Percentiles rank a stretch among this genome's conserved stretches.
These are phyloP conservation scores for Vanessa tameamea DNA, from an alignment of 1,140 invertebrate genomes.

Conservation along the genomic window DNA sequence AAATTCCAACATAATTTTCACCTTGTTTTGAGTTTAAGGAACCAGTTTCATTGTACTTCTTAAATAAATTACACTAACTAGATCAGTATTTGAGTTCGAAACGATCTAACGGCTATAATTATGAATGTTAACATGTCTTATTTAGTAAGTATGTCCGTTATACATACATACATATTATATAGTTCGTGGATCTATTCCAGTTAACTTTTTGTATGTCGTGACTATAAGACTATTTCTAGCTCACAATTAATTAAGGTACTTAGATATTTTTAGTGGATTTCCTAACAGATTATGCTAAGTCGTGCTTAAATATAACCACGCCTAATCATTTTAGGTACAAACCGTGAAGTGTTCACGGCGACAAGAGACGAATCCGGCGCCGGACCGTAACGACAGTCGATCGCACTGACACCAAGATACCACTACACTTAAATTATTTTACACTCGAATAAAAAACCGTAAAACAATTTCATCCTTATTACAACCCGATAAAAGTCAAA, in stretches of 20 bases:
- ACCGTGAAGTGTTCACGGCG: constrained; percentile 46
- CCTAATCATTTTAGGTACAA: constrained; percentile 7
- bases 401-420: constrained; percentile 55
- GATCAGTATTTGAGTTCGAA: too few species aligned
- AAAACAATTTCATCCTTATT: background rate
- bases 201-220: background rate
- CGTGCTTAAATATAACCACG: constrained; percentile 13
- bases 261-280: constrained; percentile 6
- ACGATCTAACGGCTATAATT: too few species aligned
- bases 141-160: too few species aligned
- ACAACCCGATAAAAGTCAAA: background rate
- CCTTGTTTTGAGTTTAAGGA: too few species aligned
- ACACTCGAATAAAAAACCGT: background rate
- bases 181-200: background rate
- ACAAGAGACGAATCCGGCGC: constrained; percentile 44
- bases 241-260: background rate
- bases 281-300: constrained; percentile 14
- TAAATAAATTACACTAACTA: too few species aligned
- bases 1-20: too few species aligned
- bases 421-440: constrained; percentile 17
- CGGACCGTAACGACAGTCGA: constrained; percentile 54
- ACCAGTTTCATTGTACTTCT: too few species aligned
- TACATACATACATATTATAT: too few species aligned
- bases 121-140: too few species aligned
- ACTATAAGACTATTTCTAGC: background rate